Conservation (phyloP, 2,888 invertebrate genomes). For the Uloborus plumipes region DNA sequence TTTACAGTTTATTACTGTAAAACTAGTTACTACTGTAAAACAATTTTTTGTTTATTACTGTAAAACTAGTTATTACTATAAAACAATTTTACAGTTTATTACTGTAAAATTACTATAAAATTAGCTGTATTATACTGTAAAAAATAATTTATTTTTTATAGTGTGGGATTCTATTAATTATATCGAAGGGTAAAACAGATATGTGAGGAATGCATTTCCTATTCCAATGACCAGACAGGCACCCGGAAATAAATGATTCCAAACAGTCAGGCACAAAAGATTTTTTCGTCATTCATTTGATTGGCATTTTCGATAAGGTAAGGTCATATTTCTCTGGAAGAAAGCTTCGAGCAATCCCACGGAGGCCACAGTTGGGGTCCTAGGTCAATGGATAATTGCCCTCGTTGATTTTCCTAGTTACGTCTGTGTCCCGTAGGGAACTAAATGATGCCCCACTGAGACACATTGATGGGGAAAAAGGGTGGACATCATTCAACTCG, state of each 20-base stretch:
- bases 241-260: conserved; percentile 5
- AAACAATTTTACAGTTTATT: too few relatives aligned
- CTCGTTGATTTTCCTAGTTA: conserved; percentile 47
- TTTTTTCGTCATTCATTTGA: conserved; percentile 22
- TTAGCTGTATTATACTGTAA: too few relatives aligned
- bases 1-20: too few relatives aligned
- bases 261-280: neutral
- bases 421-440: conserved; percentile 26
- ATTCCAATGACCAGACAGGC: neutral
- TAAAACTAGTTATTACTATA: too few relatives aligned
- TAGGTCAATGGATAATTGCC: conserved; percentile 42
- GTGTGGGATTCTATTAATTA: too few relatives aligned
- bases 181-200: too few relatives aligned
- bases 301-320: conserved; percentile 51
- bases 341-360: conserved; percentile 12
- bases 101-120: too few relatives aligned
- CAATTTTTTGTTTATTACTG: too few relatives aligned
- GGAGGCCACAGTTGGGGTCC: neutral
- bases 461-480: conserved; percentile 39
- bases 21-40: too few relatives aligned
- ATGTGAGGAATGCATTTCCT: neutral
- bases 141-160: too few relatives aligned
- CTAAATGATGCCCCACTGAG: conserved; percentile 49
- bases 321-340: conserved; percentile 20
- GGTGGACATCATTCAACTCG: conserved; percentile 55